phyloP scores from a whole-genome alignment of 2,888 invertebrate genomes.

The Tenodera sinensis region DNA sequence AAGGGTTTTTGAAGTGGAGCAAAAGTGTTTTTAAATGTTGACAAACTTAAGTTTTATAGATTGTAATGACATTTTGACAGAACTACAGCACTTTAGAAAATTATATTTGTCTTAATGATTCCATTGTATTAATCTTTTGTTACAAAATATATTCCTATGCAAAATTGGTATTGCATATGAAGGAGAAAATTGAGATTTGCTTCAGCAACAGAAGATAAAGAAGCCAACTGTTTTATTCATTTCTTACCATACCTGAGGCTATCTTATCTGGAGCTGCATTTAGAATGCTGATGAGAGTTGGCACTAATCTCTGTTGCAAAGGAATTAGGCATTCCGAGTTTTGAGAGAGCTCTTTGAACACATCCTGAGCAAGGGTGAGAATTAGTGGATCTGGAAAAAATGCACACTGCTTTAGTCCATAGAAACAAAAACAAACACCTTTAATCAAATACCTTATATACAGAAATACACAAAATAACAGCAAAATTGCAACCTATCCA shows the following conservation, averaged over 20 bases:
- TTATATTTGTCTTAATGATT: no score
- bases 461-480: not conserved
- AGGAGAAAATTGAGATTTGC: no score
- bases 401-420: not conserved
- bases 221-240: not conserved
- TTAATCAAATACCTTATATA: not conserved
- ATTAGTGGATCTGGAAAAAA: constrained; percentile 55
- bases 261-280: constrained; percentile 46
- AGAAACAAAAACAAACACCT: not conserved
- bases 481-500: not conserved
- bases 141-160: no score
- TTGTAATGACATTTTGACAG: no score
- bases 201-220: no score
- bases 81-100: no score
- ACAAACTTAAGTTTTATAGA: no score
- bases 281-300: constrained; percentile 60
- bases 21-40: no score
- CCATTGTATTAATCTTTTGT: no score
- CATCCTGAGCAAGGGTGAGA: constrained; percentile 57
- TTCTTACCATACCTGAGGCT: constrained; percentile 40
- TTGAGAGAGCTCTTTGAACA: constrained; percentile 59
- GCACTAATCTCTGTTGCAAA: constrained; percentile 61
- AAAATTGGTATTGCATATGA: no score
- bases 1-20: no score
- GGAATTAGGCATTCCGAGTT: constrained; percentile 56